Percentiles rank a stretch among this genome's conserved stretches.
Evolutionary conservation across 1,140 invertebrate genomes (phyloP).

Genomic region (Maniola jurtina): DNA sequence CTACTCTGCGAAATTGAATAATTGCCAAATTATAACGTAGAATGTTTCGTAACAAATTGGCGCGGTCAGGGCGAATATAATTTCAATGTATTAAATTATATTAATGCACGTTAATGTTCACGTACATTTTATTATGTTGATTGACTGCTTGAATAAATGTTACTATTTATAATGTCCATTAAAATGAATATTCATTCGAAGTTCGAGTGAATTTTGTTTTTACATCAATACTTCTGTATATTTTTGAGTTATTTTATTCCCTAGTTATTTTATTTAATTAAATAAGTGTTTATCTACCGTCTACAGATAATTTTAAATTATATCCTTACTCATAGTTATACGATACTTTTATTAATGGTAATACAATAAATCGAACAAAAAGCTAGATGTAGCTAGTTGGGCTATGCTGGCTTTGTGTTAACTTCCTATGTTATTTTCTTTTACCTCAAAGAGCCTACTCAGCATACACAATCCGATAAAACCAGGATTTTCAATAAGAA

Average conservation of each 20-base stretch:
- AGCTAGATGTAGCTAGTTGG: too few species aligned
- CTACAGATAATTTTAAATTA: too few species aligned
- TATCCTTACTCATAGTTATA: too few species aligned
- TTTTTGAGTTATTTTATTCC: not conserved
- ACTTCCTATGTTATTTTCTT: too few species aligned
- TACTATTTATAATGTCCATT: not conserved
- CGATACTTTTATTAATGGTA: too few species aligned
- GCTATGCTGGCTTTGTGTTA: too few species aligned
- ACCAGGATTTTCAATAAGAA: too few species aligned
- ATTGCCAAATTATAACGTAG: constrained; percentile 2
- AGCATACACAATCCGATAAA: too few species aligned
- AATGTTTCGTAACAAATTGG: constrained; percentile 9
- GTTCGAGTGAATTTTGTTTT: not conserved
- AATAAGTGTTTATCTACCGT: not conserved
- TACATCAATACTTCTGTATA: not conserved
- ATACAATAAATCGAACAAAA: too few species aligned
- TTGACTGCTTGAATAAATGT: constrained; percentile 13
- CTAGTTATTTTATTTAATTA: not conserved
- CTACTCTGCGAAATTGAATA: constrained; percentile 7
- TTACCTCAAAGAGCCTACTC: too few species aligned
- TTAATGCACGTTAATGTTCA: constrained; percentile 8
- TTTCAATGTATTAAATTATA: constrained; percentile 16
- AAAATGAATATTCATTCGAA: not conserved
- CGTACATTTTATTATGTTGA: constrained; percentile 11
- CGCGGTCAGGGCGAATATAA: constrained; percentile 9